Base-by-base conservation (phyloP, 2,888 invertebrate genomes). In the Pristionchus fissidentatus region DNA sequence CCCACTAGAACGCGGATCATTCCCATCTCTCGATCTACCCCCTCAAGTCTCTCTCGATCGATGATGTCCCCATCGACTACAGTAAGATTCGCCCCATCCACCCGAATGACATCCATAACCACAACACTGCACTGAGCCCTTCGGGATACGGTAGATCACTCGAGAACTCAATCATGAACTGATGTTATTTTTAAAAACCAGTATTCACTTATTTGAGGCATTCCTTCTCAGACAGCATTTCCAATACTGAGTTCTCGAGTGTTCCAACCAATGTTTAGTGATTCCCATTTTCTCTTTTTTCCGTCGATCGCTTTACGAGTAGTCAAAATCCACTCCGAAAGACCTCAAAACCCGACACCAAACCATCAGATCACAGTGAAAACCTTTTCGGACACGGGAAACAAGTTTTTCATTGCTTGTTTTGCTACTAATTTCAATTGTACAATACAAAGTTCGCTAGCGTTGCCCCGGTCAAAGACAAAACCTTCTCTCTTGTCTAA, bases 11-110 rank as follows among this genome's bases (percentile, higher is more conserved):
- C 57, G 8, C 4, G 57, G 13, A 15, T 57, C 57, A 60, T 60
- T 60, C 62, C 80, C n/a, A 57, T 80, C 41, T 52, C 29, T 49
- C 29, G 62, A 41, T 80, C 80, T 8, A 41, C 41, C 52, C 80
- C 57, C 22, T 57, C 80, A 2, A 41, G 38, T 49, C 80, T 80
- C 8, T 55, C 62, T 60, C 57, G 60, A 57, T 60, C 41, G 7
- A 38, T 62, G 35, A 62, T 60, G 26, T 57, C 77, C 29, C 22
- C 49, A 32, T 49, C 52, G 29, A 29, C 77, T 8, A 29, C 77
- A 7, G 32, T 38, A 26, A 26, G 77, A 77, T 77, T 77, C 22
- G 77, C 77, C 41, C 77, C 77, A 15, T 32, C n/a, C n/a, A n/a
- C n/a, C n/a, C n/a, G 73, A 8, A 13, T 73, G 38, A 57, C 41